These are phyloP conservation scores for Eupithecia inturbata DNA, from an alignment of 2,888 invertebrate genomes.

Conservation along the genomic window DNA sequence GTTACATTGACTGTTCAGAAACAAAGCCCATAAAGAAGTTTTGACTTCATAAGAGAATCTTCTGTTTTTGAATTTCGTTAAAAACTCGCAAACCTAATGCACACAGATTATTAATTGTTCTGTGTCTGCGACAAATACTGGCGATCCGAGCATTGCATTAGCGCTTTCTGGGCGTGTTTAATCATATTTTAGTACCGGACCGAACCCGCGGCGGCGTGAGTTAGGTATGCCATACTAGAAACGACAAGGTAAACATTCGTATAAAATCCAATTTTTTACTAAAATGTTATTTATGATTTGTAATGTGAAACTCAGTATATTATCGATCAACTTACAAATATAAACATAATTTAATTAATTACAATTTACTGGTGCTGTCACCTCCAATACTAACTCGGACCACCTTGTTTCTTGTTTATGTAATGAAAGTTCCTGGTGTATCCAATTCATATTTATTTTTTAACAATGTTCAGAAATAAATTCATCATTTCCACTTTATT, in stretches of 20 bases:
- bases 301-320: no score
- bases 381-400: no score
- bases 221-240: conserved; percentile 30
- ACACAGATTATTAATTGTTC: conserved; percentile 35
- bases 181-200: conserved; percentile 67
- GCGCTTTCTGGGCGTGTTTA: conserved; percentile 69
- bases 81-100: neutral
- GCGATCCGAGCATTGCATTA: conserved; percentile 48
- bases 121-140: conserved; percentile 29
- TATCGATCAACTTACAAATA: no score
- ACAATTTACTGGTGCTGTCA: no score
- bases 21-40: neutral
- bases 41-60: neutral
- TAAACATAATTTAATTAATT: no score
- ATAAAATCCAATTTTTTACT: no score
- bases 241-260: neutral
- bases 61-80: neutral
- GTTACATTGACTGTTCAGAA: neutral
- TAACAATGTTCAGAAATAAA: no score
- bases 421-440: no score
- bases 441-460: no score
- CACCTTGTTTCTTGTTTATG: no score
- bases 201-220: conserved; percentile 40
- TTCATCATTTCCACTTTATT: no score
- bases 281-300: no score